Base-by-base conservation (phyloP, 2,888 invertebrate genomes). In the Clanis bilineata region DNA sequence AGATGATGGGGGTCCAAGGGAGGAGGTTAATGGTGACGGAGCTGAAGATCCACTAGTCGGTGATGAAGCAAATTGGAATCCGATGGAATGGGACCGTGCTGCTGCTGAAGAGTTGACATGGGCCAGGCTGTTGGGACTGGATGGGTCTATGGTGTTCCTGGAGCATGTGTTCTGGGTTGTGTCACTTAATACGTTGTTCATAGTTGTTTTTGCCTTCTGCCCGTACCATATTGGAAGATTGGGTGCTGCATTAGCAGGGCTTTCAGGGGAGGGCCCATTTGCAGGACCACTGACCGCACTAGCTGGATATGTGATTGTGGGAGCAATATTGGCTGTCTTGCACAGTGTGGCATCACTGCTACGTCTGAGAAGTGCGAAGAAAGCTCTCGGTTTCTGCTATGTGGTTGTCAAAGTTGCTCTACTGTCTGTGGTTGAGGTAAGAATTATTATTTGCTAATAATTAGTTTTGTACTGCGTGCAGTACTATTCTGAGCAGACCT, bases 151-250 rank as follows among this genome's bases (percentile, higher is more conserved):
- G 74, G 96, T 98, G 55, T 99, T 99, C 82, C 88, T 99, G 58
- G 99, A 99, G 84, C 99, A 99, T 92, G 99, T 99, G 0, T 99
- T 99, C 83, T 99, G 99, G 99, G 98, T 99, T 23, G 98, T 99
- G 21, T 98, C 98, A 0, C 90, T 99, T 28, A 99, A 99, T 80
- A 98, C 99, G 0, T 93, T 99, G 60, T 99, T 99, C 82, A 99
- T 99, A 67, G 94, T 99, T 65, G 96, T 98, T 21, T 99, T 99
- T 91, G 99, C 99, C 44, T 99, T 98, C 80, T 96, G 97, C 71
- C 99, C 99, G 0, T 99, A 98, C 83, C 98, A 98, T 74, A 97
- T 99, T 88, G 99, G 99, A 0, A 95, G 96, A 72, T 94, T 96
- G 74, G 95, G 97, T 0, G 94, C 98, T 61, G 94, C 95, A 10